A percentile compares a stretch with the other conserved stretches of the same genome.
Evolutionary conservation across 2,113 vertebrate genomes (phyloP).

Genomic region (Oophaga pumilio): DNA sequence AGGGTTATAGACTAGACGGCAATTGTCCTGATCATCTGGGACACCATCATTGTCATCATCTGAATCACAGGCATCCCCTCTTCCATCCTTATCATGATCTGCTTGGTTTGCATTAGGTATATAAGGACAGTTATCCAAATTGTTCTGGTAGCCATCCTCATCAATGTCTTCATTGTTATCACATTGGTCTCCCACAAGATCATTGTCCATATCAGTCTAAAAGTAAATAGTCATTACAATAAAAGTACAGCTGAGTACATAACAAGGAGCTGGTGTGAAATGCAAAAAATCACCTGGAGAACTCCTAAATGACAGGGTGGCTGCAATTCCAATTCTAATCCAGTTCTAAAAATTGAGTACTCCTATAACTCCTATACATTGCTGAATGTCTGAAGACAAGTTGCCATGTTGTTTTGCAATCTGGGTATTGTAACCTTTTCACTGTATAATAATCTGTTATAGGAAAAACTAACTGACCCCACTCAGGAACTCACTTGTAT

Average conservation of each 20-base stretch:
- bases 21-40: conserved; percentile 94
- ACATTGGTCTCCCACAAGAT: conserved; percentile 94
- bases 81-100: conserved; percentile 92
- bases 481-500: no score
- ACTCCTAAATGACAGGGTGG: no score
- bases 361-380: no score
- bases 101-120: conserved; percentile 93
- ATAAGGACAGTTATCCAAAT: conserved; percentile 95
- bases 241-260: neutral
- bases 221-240: neutral
- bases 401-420: no score
- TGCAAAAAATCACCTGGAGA: neutral
- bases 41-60: conserved; percentile 95
- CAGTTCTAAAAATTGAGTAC: no score
- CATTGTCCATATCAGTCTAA: conserved; percentile 89
- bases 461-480: no score
- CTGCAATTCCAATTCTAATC: no score
- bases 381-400: no score
- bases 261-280: neutral
- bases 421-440: no score
- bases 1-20: conserved; percentile 87
- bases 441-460: no score
- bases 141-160: conserved; percentile 97
- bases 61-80: conserved; percentile 92
- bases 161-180: conserved; percentile 97